These are phyloP conservation scores for Dreissena polymorpha DNA, from an alignment of 1,140 invertebrate species.

Conservation along the genomic window DNA sequence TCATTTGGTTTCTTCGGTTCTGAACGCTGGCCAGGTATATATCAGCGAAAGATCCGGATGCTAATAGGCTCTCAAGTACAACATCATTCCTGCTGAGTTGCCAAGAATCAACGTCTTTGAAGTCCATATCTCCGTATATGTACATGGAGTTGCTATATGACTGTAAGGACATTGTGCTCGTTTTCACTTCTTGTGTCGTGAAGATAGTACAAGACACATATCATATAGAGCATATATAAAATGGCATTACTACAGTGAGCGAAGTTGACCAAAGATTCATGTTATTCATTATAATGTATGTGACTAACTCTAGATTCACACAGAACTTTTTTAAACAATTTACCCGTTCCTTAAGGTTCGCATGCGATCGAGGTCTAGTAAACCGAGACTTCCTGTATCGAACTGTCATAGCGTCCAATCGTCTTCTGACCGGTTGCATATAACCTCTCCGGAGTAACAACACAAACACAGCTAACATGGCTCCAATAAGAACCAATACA, in stretches of 20 bases:
- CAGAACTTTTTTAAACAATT: neutral
- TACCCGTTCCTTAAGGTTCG: neutral
- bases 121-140: conserved; percentile 53
- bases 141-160: conserved; percentile 16
- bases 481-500: conserved; percentile 32
- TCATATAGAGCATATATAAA: neutral
- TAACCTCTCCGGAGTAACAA: conserved; percentile 26
- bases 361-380: too few relatives aligned
- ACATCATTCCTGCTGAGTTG: conserved; percentile 40
- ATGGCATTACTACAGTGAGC: neutral
- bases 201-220: too few relatives aligned
- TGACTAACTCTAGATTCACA: neutral
- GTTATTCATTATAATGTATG: too few relatives aligned
- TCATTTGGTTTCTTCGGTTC: neutral
- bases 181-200: too few relatives aligned
- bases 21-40: conserved; percentile 19
- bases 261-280: neutral
- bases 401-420: conserved; percentile 23
- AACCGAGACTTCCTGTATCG: conserved; percentile 19
- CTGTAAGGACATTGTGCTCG: neutral
- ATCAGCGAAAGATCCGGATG: conserved; percentile 47
- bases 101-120: conserved; percentile 48
- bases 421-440: conserved; percentile 36
- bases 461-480: conserved; percentile 29
- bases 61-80: conserved; percentile 38